Evolutionary conservation across 2,113 vertebrate species (phyloP).

Genomic region (Struthio camelus): DNA sequence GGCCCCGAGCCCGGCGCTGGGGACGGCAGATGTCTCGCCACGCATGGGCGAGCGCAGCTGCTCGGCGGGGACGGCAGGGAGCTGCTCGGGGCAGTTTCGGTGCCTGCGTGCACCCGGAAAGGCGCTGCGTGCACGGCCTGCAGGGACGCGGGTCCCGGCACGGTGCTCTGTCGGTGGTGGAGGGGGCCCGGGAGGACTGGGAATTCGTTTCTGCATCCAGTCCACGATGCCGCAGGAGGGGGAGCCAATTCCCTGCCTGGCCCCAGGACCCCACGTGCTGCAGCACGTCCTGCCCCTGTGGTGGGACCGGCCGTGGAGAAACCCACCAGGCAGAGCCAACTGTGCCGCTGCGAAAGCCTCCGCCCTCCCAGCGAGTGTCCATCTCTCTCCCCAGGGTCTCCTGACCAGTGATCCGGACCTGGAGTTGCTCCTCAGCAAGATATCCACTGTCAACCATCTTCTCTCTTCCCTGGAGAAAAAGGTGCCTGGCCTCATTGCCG

Average conservation of each 20-base stretch:
- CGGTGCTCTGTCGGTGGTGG: not conserved
- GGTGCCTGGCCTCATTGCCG: constrained; percentile 26
- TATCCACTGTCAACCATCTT: constrained; percentile 81
- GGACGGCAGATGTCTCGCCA: accelerated
- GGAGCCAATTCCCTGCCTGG: not conserved
- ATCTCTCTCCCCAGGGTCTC: not conserved
- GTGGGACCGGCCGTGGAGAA: not conserved
- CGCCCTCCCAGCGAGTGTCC: not conserved
- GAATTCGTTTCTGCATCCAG: not conserved
- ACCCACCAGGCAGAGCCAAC: accelerated
- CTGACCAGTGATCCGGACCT: constrained; percentile 75
- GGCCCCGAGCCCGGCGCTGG: too few relatives aligned
- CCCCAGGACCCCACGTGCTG: accelerated
- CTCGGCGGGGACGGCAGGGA: not conserved
- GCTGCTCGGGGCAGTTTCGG: not conserved
- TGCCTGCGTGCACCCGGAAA: not conserved
- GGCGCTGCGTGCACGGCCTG: accelerated
- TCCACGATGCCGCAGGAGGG: accelerated
- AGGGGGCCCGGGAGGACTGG: not conserved
- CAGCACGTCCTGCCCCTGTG: accelerated
- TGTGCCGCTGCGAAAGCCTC: accelerated
- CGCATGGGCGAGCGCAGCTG: not conserved
- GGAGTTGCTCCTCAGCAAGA: constrained; percentile 81
- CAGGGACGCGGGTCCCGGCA: not conserved
- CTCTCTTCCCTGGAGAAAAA: constrained; percentile 85